Evolutionary conservation across 2,113 vertebrate genomes (phyloP), one percentile per base, ranked within the genome.

Genomic region (Oncorhynchus tshawytscha): DNA sequence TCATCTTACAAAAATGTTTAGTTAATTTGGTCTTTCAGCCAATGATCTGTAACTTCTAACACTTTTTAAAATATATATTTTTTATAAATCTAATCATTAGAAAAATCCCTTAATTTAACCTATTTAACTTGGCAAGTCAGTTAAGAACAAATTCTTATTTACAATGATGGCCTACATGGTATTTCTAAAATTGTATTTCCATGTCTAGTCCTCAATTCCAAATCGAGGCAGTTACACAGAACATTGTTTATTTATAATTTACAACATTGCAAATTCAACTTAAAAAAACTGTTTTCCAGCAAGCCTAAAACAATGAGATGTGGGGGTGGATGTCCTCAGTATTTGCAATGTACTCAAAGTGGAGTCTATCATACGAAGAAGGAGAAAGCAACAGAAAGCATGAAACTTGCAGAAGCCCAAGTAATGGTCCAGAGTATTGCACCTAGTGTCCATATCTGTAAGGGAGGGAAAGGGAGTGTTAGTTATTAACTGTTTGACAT

Each of bases 361-460:
- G 29, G 18, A 54, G 51, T 54, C 51, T 1, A 20, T 67, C 62
- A 64, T 24, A 76, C 72, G 65, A 9, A 20, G 70, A 62, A 51
- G 62, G 6, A 57, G 72, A 48, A 25, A 65, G 57, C 71, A 71
- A 70, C 31, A 68, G 57, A 20, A 68, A 31, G 67, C 67, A 9
- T 22, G 73, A 77, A 11, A 29, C 49, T 65, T 25, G 75, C 18
- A 60, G 70, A 70, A 79, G 57, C 70, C 65, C 29, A 48, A 80
- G 27, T 59, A 78, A 25, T 11, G 22, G 25, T 78, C 27, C 59
- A 25, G 4, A 70, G 49, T 16, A 29, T 73, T 12, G 57, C 76
- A 73, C 62, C 85, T 92, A 93, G 76, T 93, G 92, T 85, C 92
- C 92, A 48, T 93, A 93, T 83, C 92, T 93, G 88, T 62, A 72